Evolutionary conservation across 2,113 vertebrate species (phyloP).

Genomic region (Dermatemys mawii): DNA sequence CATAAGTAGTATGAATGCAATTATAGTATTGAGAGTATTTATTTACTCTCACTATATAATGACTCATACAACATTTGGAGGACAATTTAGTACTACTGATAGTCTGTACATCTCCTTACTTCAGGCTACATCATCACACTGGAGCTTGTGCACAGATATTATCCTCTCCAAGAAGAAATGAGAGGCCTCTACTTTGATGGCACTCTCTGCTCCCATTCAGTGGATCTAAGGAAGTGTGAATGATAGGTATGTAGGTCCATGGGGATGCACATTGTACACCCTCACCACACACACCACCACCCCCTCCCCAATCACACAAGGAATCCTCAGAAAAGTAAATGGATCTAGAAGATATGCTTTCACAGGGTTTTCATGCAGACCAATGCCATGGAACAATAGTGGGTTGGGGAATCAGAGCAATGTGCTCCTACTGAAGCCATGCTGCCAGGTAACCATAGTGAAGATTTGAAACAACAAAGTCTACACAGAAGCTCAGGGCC

Average conservation of each 20-base stretch:
- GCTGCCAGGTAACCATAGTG: no score
- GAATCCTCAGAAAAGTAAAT: background rate
- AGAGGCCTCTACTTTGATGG: background rate
- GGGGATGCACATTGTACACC: background rate
- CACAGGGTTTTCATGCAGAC: background rate
- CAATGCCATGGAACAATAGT: background rate
- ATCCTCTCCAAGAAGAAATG: background rate
- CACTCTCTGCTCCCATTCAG: accelerated
- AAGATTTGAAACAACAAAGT: no score
- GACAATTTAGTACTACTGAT: slow-evolving; percentile 20
- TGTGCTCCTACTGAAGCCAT: no score
- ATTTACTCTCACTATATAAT: background rate
- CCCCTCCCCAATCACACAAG: background rate
- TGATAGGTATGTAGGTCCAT: background rate
- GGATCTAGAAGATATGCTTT: background rate
- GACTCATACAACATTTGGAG: slow-evolving; percentile 11
- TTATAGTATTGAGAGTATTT: slow-evolving; percentile 11
- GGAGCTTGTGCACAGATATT: background rate
- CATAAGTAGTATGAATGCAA: no score
- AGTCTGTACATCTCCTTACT: slow-evolving; percentile 19
- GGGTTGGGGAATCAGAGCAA: no score
- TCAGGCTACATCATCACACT: background rate
- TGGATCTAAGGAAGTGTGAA: accelerated
- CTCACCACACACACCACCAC: background rate
- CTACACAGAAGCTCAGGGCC: no score